Evolutionary conservation across 2,888 invertebrate genomes (phyloP), one percentile per base, ranked within the genome.

Genomic region (Melikaiella ostensackeni): DNA sequence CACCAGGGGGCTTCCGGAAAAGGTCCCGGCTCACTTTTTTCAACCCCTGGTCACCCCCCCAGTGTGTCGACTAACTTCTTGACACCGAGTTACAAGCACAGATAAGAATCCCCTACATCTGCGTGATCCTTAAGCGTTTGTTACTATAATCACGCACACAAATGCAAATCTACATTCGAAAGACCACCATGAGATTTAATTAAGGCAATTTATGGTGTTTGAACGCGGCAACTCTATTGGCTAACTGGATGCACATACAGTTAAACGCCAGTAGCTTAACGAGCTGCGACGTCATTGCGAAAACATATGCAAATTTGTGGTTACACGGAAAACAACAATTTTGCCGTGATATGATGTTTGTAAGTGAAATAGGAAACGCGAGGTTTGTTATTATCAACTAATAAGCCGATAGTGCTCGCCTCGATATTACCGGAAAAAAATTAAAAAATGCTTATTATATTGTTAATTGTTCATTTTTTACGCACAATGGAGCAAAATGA

Each of bases 111-210:
- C 83, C 83, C 82, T 73, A 83, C 84, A 85, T 83, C 81, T 89
- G 90, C 91, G 91, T 90, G 91, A 85, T 82, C 79, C 86, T 82
- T 84, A 86, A 86, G 84, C 88, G 88, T 90, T 90, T 89, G 86
- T 88, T 88, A 88, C 83, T 78, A 19, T n/a, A 2, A 2, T n/a
- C 70, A 50, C 30, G 30, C 50, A 70, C 30, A 70, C 8, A 11
- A 8, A 50, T 70, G 46, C 19, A 70, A 27, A 27, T 42, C 9
- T 9, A 9, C 6, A 70, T 50, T 77, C 16, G 61, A 21, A 46
- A 75, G 66, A 66, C n/a, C 35, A 24, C 33, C 42, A 21, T 38
- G 66, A n/a, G 24, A 75, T 62, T 75, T 33, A 62, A 75, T 75
- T 62, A 46, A 30, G 30, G 50, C 64, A 75, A 62, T 70, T 57